phyloP scores from a whole-genome alignment of 2,113 vertebrate genomes.

The Cheirogaleus medius region DNA sequence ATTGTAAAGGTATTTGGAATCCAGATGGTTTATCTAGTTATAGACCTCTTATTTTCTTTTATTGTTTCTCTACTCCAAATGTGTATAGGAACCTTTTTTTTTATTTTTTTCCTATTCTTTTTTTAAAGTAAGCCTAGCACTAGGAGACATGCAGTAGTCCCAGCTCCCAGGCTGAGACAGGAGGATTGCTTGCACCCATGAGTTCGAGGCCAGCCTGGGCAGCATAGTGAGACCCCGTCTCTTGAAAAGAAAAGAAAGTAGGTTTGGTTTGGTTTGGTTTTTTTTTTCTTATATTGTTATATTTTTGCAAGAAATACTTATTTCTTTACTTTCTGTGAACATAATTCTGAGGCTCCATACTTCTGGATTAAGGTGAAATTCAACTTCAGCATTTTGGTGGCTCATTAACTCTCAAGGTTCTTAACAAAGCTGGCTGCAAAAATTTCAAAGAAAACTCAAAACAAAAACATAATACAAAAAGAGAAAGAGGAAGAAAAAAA shows the following conservation, averaged over 20 bases:
- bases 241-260: no score
- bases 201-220: not conserved
- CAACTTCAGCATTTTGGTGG: not conserved
- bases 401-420: not conserved
- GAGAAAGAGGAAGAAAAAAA: no score
- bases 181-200: no score
- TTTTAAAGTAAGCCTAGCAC: not conserved
- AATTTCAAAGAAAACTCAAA: no score
- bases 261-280: no score
- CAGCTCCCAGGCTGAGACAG: not conserved
- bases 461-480: no score
- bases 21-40: not conserved
- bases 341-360: not conserved
- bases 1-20: not conserved
- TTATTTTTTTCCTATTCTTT: not conserved
- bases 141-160: not conserved
- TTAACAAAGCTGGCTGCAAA: not conserved
- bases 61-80: not conserved
- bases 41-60: slow-evolving; percentile 8
- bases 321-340: not conserved
- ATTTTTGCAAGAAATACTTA: slow-evolving; percentile 15
- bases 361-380: not conserved
- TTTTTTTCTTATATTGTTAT: not conserved
- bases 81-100: not conserved
- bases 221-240: not conserved